A percentile compares a stretch with the other conserved stretches of the same genome.
phyloP scores from a whole-genome alignment of 2,113 vertebrate genomes.

The Xerus inauris region DNA sequence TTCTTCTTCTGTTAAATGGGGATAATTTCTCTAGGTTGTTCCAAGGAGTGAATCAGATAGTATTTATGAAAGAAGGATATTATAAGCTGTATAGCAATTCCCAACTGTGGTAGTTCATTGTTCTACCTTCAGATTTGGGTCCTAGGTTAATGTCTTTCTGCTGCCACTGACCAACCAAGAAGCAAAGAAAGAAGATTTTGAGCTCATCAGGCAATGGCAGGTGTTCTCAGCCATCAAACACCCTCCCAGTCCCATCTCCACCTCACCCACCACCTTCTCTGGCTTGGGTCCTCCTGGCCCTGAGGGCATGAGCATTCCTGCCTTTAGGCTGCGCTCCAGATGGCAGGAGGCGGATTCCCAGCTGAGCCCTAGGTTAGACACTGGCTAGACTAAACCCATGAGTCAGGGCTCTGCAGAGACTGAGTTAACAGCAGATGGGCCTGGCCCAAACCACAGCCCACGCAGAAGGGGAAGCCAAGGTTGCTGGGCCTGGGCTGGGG shows the following conservation, averaged over 20 bases:
- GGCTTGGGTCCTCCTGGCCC: not conserved
- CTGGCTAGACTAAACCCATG: rapidly evolving
- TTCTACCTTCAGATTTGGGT: not conserved
- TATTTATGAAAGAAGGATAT: not conserved
- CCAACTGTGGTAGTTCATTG: not conserved
- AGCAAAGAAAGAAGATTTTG: not conserved
- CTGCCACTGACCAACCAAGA: not conserved
- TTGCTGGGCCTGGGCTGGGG: not conserved
- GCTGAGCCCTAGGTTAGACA: not conserved
- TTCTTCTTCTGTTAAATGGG: not conserved
- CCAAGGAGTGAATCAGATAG: not conserved
- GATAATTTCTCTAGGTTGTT: not conserved
- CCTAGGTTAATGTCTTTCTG: not conserved
- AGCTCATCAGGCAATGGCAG: not conserved
- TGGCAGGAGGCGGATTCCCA: not conserved
- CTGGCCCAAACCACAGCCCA: not conserved
- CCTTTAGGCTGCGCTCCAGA: not conserved
- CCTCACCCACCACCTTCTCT: not conserved
- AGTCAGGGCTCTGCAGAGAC: not conserved
- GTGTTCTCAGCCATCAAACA: not conserved
- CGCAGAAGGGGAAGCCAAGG: not conserved
- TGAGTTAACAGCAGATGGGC: not conserved
- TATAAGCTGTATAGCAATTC: not conserved
- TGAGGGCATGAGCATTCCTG: not conserved
- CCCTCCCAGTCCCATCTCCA: not conserved